These are phyloP conservation scores for Colinus virginianus DNA, from an alignment of 2,113 vertebrate species.

Conservation along the genomic window DNA sequence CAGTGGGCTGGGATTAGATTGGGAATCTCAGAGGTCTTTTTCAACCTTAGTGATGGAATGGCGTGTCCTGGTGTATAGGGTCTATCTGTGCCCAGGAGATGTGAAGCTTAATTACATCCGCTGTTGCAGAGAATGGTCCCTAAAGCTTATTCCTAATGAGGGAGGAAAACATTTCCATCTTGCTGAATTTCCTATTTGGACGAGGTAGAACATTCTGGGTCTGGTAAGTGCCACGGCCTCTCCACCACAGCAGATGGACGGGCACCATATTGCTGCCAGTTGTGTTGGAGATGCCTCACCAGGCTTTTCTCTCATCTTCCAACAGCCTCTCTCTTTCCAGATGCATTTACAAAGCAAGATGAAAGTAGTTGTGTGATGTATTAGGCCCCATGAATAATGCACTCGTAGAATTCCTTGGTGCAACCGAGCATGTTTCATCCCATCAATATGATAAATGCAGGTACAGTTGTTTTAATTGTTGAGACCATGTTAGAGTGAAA, in stretches of 20 bases:
- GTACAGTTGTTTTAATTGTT: slow-evolving; percentile 67
- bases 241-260: not conserved
- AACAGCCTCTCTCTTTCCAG: not conserved
- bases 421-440: slow-evolving; percentile 46
- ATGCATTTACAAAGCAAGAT: too few relatives aligned
- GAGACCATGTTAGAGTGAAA: slow-evolving; percentile 51
- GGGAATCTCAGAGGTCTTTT: too few relatives aligned
- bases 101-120: not conserved
- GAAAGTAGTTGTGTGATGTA: slow-evolving; percentile 20
- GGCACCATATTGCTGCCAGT: not conserved
- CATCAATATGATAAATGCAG: slow-evolving; percentile 76
- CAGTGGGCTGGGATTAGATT: too few relatives aligned
- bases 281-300: not conserved
- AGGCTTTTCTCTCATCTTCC: not conserved
- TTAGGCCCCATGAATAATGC: slow-evolving; percentile 69
- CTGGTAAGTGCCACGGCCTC: not conserved
- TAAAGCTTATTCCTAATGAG: fast-evolving
- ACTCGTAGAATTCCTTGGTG: slow-evolving; percentile 21
- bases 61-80: too few relatives aligned
- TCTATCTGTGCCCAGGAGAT: not conserved
- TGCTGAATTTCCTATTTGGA: not conserved
- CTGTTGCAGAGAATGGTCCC: not conserved
- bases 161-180: not conserved
- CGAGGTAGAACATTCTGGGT: not conserved
- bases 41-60: not conserved